Conservation (phyloP, 2,888 invertebrate genomes). For the Temnothorax ravouxi region DNA sequence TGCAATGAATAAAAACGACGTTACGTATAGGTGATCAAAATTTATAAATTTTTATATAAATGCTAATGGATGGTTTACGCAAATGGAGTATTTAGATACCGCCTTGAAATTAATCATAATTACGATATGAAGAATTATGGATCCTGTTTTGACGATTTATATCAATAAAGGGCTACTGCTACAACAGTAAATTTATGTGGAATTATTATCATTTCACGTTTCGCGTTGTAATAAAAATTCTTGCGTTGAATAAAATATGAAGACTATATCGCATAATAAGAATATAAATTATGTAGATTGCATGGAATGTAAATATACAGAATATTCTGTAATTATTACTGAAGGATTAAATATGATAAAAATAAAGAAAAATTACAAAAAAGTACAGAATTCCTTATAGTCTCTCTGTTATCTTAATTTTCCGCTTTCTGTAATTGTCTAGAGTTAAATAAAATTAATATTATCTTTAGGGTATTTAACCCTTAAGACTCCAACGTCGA, state of each 20-base stretch:
- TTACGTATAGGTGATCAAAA: background rate
- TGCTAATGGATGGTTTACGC: background rate
- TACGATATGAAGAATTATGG: background rate
- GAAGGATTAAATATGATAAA: background rate
- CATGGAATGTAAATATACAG: background rate
- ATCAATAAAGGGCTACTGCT: background rate
- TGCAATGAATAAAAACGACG: background rate
- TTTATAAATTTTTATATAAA: slow-evolving; percentile 29
- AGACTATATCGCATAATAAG: background rate
- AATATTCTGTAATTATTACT: background rate
- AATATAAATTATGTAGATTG: background rate
- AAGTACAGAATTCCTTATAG: background rate
- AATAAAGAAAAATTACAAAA: background rate
- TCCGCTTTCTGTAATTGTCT: background rate
- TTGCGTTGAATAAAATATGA: background rate
- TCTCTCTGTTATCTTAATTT: background rate
- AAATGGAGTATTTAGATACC: background rate
- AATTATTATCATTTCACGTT: background rate
- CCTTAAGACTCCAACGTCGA: background rate
- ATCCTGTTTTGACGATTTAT: background rate
- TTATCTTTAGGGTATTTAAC: background rate
- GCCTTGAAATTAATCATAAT: background rate
- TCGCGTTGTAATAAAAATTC: background rate
- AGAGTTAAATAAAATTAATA: background rate
- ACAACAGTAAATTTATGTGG: background rate